phyloP scores from a whole-genome alignment of 2,797 vertebrate species.

The Heterohyrax brucei region DNA sequence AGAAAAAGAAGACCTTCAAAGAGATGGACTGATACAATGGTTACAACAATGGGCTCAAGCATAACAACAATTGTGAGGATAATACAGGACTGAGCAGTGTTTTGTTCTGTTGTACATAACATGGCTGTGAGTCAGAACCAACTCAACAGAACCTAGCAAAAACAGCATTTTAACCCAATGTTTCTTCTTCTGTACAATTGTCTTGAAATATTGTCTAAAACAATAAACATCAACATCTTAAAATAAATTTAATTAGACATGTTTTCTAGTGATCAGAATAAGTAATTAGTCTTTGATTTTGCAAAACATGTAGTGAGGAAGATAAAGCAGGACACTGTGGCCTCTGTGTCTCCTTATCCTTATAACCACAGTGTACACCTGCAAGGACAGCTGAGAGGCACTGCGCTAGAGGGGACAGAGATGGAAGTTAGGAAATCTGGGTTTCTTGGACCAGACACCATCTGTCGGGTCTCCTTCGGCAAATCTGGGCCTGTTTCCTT shows the following conservation, averaged over 20 bases:
- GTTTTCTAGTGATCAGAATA: neutral
- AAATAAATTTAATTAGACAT: neutral
- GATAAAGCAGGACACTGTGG: neutral
- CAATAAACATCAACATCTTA: neutral
- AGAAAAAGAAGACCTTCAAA: no score
- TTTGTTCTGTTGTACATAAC: no score
- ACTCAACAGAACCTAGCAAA: no score
- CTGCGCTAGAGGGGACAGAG: neutral
- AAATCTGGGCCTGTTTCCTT: neutral
- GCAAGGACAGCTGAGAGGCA: neutral
- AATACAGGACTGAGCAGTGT: no score
- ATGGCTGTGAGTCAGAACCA: no score
- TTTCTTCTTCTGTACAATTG: slow-evolving; percentile 39
- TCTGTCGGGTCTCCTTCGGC: neutral
- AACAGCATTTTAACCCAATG: neutral
- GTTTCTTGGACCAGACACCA: neutral
- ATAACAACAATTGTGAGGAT: no score
- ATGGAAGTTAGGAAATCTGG: neutral
- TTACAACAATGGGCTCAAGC: no score
- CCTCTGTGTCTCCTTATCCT: slow-evolving; percentile 19
- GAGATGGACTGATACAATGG: no score
- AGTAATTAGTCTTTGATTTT: neutral
- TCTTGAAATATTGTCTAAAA: slow-evolving; percentile 30
- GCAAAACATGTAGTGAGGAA: neutral
- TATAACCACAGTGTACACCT: neutral